Evolutionary conservation across 2,797 vertebrate species (phyloP).

Genomic region (Glyptemys insculpta): DNA sequence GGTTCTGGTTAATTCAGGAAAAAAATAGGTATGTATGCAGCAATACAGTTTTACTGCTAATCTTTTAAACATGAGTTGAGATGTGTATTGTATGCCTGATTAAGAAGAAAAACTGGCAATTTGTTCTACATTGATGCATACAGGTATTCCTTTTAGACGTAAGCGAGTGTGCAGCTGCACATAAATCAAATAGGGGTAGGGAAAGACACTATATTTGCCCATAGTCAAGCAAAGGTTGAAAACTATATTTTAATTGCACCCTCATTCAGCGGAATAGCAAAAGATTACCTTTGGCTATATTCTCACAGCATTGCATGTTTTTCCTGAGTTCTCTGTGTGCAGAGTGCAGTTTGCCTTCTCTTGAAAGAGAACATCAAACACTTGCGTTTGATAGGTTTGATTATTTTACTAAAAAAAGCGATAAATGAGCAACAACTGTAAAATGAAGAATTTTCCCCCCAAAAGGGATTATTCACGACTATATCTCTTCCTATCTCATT

Average conservation of each 20-base stretch:
- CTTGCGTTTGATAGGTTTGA: background rate
- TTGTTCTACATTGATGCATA: background rate
- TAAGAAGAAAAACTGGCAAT: conserved; percentile 14
- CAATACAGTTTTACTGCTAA: background rate
- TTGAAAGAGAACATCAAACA: conserved; percentile 1
- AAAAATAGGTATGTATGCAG: background rate
- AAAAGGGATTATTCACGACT: conserved; percentile 26
- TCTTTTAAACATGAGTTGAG: conserved; percentile 22
- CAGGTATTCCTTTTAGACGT: background rate
- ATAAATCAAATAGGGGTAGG: background rate
- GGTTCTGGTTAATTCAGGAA: conserved; percentile 4
- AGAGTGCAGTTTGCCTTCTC: background rate
- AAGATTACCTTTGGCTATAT: background rate
- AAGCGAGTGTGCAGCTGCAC: background rate
- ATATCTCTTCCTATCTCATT: conserved; percentile 6
- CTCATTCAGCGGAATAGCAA: background rate
- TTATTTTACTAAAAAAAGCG: conserved; percentile 7
- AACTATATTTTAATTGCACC: background rate
- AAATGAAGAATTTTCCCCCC: conserved; percentile 25
- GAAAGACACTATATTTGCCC: background rate
- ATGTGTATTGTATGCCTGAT: conserved; percentile 1
- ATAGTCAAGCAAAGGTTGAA: background rate
- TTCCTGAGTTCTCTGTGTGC: background rate
- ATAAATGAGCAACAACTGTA: background rate
- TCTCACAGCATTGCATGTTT: background rate